Evolutionary conservation across 2,797 vertebrate species (phyloP), one percentile per base, ranked within the genome.

Genomic region (Limosa lapponica): DNA sequence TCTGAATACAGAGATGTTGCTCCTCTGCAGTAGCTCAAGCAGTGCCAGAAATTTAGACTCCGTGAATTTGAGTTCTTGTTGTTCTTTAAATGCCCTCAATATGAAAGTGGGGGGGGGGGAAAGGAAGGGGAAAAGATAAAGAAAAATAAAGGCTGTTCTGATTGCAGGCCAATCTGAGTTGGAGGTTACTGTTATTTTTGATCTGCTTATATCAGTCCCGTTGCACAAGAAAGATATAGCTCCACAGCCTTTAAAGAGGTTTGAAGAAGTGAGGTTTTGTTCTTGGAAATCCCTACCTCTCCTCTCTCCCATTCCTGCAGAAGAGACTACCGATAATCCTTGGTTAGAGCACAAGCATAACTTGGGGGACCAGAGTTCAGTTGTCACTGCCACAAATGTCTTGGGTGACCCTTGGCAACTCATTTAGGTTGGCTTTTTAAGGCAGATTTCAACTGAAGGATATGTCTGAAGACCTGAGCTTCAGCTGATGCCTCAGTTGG

Each of bases 1-100:
- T 84, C 93, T 96, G 91, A 89, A 95, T 94, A 93, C 88, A 89
- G 75, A 92, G 85, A 74, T 77, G 73, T 23, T 73, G 65, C 8
- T 91, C 67, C 79, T 83, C 86, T 61, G 70, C 91, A 94, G 92
- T 17, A 90, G 62, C 65, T 90, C 69, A 74, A 73, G 51, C 5
- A 1, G 57, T 79, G 82, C 77, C 77, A 91, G 67, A 83, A 92
- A 92, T 34, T 39, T 67, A 84, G 81, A 87, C 30, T 43, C 57
- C 11, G 12, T 37, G 88, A 90, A 66, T 77, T 62, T 73, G 89
- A 74, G 59, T 37, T 36, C 79, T 71, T 70, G 73, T 22, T 94
- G 73, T 51, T 90, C 74, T 92, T 92, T 78, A 91, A 87, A 92
- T 34, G 44, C 8, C 84, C 80, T 87, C 73, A n/a, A 0, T n/a